Evolutionary conservation across 2,797 vertebrate species (phyloP).

Genomic region (Linurgus olivaceus): DNA sequence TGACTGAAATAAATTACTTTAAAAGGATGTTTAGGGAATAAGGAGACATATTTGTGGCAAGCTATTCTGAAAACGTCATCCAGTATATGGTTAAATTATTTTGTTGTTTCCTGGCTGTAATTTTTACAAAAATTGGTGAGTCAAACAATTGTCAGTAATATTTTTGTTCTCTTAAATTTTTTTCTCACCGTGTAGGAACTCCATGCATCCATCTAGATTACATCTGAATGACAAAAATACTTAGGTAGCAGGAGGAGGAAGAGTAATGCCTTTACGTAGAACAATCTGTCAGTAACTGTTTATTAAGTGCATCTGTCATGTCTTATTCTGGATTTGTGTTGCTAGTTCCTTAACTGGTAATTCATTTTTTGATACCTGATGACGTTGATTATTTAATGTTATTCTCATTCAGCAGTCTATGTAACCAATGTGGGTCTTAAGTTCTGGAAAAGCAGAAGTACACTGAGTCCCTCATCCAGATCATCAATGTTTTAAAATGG

Average conservation of each 20-base stretch:
- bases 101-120: neutral
- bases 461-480: neutral
- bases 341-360: neutral
- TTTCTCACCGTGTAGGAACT: neutral
- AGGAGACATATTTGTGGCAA: neutral
- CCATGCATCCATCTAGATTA: neutral
- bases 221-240: slow-evolving; percentile 19
- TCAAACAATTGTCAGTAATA: slow-evolving; percentile 25
- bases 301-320: neutral
- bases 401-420: neutral
- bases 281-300: neutral
- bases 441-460: neutral
- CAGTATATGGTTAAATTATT: neutral
- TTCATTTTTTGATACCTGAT: neutral
- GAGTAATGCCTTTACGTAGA: slow-evolving; percentile 15
- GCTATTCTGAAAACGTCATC: neutral
- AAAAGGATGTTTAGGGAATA: neutral
- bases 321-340: slow-evolving; percentile 27
- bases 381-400: neutral
- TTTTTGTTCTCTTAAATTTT: neutral
- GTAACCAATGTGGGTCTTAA: neutral
- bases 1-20: neutral
- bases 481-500: neutral
- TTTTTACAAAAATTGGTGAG: neutral
- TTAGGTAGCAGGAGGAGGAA: neutral